These are phyloP conservation scores for Lepus townsendii DNA, from an alignment of 2,797 vertebrate genomes.

Conservation along the genomic window DNA sequence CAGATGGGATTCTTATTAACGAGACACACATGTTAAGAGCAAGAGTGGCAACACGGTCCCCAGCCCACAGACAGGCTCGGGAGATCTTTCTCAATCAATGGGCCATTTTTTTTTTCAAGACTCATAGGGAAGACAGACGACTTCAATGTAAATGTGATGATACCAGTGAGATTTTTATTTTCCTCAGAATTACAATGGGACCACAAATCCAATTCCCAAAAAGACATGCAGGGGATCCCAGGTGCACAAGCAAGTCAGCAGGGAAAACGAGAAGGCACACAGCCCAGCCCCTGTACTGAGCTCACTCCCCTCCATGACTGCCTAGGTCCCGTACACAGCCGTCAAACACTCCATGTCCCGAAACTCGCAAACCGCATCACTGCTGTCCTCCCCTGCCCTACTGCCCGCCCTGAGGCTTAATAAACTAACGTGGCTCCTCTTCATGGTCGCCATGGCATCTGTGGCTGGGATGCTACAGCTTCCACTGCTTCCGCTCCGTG, in stretches of 20 bases:
- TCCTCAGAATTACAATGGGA: background rate
- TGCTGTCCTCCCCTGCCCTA: background rate
- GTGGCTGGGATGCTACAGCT: background rate
- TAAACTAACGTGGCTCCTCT: background rate
- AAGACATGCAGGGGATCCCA: background rate
- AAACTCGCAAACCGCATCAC: background rate
- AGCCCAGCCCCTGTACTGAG: background rate
- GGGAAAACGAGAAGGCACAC: background rate
- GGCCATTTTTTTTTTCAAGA: background rate
- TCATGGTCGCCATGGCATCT: background rate
- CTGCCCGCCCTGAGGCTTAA: background rate
- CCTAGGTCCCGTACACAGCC: background rate
- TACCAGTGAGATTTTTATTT: background rate
- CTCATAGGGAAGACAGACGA: background rate
- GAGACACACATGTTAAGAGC: background rate
- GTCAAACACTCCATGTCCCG: fast-evolving
- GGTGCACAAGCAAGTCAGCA: background rate
- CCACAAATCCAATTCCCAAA: background rate
- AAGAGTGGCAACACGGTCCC: background rate
- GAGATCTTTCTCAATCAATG: background rate
- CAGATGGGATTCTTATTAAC: background rate
- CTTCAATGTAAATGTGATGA: background rate
- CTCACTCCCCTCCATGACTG: no score
- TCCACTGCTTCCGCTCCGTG: background rate
- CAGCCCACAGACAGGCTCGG: background rate